These are phyloP conservation scores for Drosophila austrosaltans DNA, from an alignment of 2,888 invertebrate species.

Conservation along the genomic window DNA sequence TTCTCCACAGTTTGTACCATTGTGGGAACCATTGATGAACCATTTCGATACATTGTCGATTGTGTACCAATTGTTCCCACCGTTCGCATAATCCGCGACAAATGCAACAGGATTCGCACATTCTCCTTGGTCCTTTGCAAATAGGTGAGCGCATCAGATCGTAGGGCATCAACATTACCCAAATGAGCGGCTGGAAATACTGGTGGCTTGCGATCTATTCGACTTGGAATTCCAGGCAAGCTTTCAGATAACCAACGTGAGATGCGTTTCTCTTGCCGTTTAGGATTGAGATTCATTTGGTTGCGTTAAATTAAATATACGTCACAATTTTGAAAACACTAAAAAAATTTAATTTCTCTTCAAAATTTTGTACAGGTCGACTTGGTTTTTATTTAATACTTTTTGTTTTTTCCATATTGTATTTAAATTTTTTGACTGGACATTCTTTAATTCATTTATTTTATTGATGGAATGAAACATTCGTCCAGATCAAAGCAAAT, in stretches of 20 bases:
- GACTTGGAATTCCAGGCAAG: not conserved
- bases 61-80: slow-evolving; percentile 8
- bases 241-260: slow-evolving; percentile 25
- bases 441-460: not conserved
- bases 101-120: slow-evolving; percentile 29
- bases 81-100: slow-evolving; percentile 39
- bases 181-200: slow-evolving; percentile 19
- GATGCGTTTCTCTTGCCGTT: not conserved
- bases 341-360: not conserved
- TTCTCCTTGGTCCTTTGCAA: slow-evolving; percentile 33
- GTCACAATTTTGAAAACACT: slow-evolving; percentile 1
- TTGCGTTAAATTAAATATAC: not conserved
- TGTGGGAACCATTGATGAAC: not conserved
- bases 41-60: slow-evolving; percentile 7
- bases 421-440: not conserved
- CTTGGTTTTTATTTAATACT: not conserved
- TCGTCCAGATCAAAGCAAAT: no score
- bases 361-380: not conserved
- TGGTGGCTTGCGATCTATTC: slow-evolving; percentile 39
- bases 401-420: no score
- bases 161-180: slow-evolving; percentile 30
- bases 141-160: slow-evolving; percentile 27
- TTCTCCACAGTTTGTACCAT: slow-evolving; percentile 9
- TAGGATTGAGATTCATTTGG: not conserved
- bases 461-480: no score